Percentiles rank a stretch among this genome's conserved stretches.
Evolutionary conservation across 2,888 invertebrate species (phyloP).

Genomic region (Andricus quercusramuli): DNA sequence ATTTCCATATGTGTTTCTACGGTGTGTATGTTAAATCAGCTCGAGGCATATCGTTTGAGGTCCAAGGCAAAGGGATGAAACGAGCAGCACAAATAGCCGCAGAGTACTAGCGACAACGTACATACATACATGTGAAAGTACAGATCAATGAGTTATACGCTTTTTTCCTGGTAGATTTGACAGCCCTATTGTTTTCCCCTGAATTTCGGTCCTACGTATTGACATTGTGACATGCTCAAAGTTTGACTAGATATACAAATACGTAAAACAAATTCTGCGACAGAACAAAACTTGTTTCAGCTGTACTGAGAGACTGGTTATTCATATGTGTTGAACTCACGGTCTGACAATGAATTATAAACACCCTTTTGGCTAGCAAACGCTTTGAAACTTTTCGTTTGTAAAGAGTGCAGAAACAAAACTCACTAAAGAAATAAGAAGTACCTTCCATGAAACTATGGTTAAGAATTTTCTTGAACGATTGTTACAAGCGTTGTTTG

Average conservation of each 20-base stretch:
- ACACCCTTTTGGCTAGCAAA: not conserved
- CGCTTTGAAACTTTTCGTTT: not conserved
- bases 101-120: constrained; percentile 10
- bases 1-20: not conserved
- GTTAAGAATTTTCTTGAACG: not conserved
- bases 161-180: constrained; percentile 2
- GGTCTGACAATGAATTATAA: not conserved
- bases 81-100: constrained; percentile 22
- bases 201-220: constrained; percentile 10
- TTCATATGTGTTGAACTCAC: constrained; percentile 12
- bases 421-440: not conserved
- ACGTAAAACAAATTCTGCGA: not conserved
- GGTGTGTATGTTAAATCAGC: constrained; percentile 12
- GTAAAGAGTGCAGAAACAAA: not conserved
- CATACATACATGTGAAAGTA: not conserved
- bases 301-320: constrained; percentile 10
- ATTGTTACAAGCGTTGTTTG: not conserved
- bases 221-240: constrained; percentile 30
- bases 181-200: constrained; percentile 19
- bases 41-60: constrained; percentile 13
- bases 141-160: constrained; percentile 33
- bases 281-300: constrained; percentile 17
- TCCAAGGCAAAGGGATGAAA: constrained; percentile 8
- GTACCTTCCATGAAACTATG: not conserved
- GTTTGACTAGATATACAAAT: constrained; percentile 17